These are phyloP conservation scores for Esox masquinongy DNA, from an alignment of 2,797 vertebrate genomes.

Conservation along the genomic window DNA sequence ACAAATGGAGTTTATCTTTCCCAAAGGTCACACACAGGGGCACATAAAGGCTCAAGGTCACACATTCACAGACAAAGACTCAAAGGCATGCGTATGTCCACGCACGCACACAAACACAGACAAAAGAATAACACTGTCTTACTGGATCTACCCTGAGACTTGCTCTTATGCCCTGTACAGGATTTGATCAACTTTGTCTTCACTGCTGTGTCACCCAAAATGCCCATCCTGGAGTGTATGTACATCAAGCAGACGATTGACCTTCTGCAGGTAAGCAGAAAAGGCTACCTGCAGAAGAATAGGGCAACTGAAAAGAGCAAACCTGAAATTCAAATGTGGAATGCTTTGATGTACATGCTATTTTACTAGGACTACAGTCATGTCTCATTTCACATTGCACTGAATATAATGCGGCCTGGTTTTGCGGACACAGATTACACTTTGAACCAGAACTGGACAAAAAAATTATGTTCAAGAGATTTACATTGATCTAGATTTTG, in stretches of 20 bases:
- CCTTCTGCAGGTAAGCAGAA: constrained; percentile 77
- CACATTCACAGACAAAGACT: no score
- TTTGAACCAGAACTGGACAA: no score
- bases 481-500: no score
- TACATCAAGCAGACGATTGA: constrained; percentile 86
- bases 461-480: no score
- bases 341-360: neutral
- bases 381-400: neutral
- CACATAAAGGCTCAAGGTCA: no score
- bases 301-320: neutral
- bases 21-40: neutral
- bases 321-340: neutral
- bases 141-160: neutral
- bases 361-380: neutral
- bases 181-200: constrained; percentile 81
- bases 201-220: constrained; percentile 81
- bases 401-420: no score
- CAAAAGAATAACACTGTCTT: neutral
- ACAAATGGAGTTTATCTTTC: neutral
- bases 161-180: constrained; percentile 49
- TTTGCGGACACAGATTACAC: no score
- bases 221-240: constrained; percentile 84
- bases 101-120: constrained; percentile 3
- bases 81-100: neutral
- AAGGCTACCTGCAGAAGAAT: no score